Evolutionary conservation across 92 coral and sea anemone genomes (phyloP).

Genomic region (Epizoanthus stellaris): DNA sequence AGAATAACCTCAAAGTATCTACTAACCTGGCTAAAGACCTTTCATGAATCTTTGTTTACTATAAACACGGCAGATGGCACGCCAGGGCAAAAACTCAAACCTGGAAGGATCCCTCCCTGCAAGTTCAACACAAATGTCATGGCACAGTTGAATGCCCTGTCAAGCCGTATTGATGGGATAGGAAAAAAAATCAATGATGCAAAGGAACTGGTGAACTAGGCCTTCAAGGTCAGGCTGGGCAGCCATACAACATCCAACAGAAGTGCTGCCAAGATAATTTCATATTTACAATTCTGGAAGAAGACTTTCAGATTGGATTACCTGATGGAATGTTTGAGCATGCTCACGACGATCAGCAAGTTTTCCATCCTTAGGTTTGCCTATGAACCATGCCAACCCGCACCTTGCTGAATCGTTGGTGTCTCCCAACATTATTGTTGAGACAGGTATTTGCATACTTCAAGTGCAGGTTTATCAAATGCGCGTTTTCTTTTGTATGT

Average conservation of each 20-base stretch:
- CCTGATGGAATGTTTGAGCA: too few relatives aligned
- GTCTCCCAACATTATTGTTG: too few relatives aligned
- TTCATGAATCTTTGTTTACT: not conserved
- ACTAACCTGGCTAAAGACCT: not conserved
- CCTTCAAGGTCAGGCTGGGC: slow-evolving; percentile 14
- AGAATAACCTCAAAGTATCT: not conserved
- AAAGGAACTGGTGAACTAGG: not conserved
- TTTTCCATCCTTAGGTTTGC: too few relatives aligned
- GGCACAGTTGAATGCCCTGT: slow-evolving; percentile 8
- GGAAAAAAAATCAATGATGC: not conserved
- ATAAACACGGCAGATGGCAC: too few relatives aligned
- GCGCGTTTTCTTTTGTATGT: too few relatives aligned
- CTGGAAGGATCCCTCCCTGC: not conserved
- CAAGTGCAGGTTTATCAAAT: too few relatives aligned
- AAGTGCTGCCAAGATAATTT: not conserved
- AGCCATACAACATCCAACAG: not conserved
- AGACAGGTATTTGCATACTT: too few relatives aligned
- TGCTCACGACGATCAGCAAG: too few relatives aligned
- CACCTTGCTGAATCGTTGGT: too few relatives aligned
- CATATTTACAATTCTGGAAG: too few relatives aligned
- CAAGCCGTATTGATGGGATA: not conserved
- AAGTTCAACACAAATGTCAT: not conserved
- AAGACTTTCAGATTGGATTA: too few relatives aligned
- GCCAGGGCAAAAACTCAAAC: not conserved
- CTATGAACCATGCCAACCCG: too few relatives aligned